Evolutionary conservation across 2,113 vertebrate species (phyloP).

Genomic region (Zootoca vivipara): DNA sequence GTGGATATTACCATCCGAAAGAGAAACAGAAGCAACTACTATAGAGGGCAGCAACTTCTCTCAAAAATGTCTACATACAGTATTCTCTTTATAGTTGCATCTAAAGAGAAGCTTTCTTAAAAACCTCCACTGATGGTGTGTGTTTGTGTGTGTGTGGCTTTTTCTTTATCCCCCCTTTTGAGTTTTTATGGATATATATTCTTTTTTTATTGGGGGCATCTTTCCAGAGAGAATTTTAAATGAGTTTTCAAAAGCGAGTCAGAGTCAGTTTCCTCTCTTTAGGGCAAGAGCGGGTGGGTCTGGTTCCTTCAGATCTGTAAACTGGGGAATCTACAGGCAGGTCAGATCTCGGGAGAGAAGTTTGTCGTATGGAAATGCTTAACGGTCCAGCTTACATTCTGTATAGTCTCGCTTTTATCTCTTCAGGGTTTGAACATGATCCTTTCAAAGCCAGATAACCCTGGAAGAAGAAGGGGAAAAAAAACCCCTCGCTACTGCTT

Average conservation of each 20-base stretch:
- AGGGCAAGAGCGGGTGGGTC: conserved; percentile 50
- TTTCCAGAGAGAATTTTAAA: conserved; percentile 66
- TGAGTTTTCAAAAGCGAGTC: conserved; percentile 68
- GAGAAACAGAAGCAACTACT: conserved; percentile 52
- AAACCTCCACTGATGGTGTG: conserved; percentile 32
- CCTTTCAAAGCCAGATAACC: conserved; percentile 81
- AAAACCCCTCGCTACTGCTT: conserved; percentile 62
- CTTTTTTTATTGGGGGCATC: conserved; percentile 53
- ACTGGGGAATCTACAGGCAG: conserved; percentile 72
- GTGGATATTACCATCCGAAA: conserved; percentile 58
- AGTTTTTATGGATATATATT: conserved; percentile 57
- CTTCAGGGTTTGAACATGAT: conserved; percentile 79
- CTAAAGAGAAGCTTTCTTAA: conserved; percentile 49
- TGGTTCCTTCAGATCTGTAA: conserved; percentile 70
- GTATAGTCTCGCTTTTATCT: conserved; percentile 78
- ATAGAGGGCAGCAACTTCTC: conserved; percentile 34
- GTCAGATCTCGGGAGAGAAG: conserved; percentile 76
- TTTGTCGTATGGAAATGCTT: conserved; percentile 80
- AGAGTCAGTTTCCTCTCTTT: conserved; percentile 44
- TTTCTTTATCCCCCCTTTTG: conserved; percentile 31
- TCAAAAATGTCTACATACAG: conserved; percentile 49
- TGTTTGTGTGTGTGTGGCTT: not conserved
- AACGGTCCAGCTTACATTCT: conserved; percentile 72
- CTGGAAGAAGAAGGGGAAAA: conserved; percentile 21
- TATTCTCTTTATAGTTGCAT: conserved; percentile 59